These are phyloP conservation scores for Gallinago solitaria DNA, from an alignment of 2,797 vertebrate species.

Conservation along the genomic window DNA sequence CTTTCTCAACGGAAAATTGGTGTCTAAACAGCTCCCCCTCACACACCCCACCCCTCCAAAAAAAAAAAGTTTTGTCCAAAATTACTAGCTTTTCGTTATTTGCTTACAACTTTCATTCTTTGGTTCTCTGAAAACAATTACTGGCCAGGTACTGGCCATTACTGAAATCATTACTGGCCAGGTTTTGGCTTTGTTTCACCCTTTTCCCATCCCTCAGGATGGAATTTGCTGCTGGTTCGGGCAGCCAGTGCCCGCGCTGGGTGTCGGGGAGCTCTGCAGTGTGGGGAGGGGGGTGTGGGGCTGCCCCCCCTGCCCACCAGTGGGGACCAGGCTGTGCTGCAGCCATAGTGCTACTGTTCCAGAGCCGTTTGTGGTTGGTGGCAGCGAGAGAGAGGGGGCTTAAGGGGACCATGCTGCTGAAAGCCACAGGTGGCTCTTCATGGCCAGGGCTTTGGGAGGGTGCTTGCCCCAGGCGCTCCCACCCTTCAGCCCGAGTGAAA, in stretches of 20 bases:
- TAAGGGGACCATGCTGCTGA: background rate
- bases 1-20: background rate
- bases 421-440: accelerated
- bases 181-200: accelerated
- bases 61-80: background rate
- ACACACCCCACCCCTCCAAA: background rate
- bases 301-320: background rate
- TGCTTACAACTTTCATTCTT: background rate
- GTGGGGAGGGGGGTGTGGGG: background rate
- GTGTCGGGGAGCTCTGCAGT: background rate
- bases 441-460: background rate
- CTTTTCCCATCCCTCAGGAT: background rate
- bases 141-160: too few species aligned
- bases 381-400: background rate
- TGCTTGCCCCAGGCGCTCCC: background rate
- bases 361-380: accelerated
- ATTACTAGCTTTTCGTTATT: background rate
- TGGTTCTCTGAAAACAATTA: background rate
- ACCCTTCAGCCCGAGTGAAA: background rate
- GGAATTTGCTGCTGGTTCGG: accelerated
- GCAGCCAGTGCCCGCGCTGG: accelerated
- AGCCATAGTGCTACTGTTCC: background rate
- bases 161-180: background rate
- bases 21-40: background rate
- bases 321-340: accelerated